Evolutionary conservation across 2,113 vertebrate species (phyloP).

Genomic region (Aptenodytes patagonicus): DNA sequence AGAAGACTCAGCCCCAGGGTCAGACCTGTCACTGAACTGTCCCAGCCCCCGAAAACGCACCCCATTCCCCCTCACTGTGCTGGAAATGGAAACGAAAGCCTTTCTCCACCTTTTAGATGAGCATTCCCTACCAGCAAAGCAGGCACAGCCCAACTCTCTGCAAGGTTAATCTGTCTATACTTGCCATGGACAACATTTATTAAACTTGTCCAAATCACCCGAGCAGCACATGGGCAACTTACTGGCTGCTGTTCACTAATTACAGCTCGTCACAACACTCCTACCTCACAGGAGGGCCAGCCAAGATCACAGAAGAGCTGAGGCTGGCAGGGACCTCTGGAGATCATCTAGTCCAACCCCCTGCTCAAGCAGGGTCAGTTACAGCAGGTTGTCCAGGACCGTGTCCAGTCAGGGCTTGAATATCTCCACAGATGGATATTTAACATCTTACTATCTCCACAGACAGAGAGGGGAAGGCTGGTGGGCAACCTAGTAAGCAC

Average conservation of each 20-base stretch:
- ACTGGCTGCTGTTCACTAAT: not conserved
- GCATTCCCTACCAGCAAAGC: not conserved
- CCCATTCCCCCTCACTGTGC: accelerated
- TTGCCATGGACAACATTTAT: not conserved
- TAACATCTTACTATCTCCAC: not conserved
- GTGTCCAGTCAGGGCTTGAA: not conserved
- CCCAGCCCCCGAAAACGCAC: not conserved
- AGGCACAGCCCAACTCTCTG: not conserved
- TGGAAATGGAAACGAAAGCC: not conserved
- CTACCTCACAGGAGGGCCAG: not conserved
- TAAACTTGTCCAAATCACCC: not conserved
- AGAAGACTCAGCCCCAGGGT: not conserved
- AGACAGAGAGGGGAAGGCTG: not conserved
- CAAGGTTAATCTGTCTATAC: not conserved
- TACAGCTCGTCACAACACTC: not conserved
- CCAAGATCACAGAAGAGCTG: not conserved
- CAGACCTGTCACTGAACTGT: not conserved
- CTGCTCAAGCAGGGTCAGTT: not conserved
- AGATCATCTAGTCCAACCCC: not conserved
- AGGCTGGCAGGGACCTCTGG: not conserved
- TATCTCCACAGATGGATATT: not conserved
- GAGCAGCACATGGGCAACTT: not conserved
- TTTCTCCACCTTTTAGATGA: not conserved
- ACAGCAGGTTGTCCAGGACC: not conserved
- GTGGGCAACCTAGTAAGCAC: not conserved